Conservation (phyloP, 2,113 vertebrate genomes). For the Ariopsis seemanni region DNA sequence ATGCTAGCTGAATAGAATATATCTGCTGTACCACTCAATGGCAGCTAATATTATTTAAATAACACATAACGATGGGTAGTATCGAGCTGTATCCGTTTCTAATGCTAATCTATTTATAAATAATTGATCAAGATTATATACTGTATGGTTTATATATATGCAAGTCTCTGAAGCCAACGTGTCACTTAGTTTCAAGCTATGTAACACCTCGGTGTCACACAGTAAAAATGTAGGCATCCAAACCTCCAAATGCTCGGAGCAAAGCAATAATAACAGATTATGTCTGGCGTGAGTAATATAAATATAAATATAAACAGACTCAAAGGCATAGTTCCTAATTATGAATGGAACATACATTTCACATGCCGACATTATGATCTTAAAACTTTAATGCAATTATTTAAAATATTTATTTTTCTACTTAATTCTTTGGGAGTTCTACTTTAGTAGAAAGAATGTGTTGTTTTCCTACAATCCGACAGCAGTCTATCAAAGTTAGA, state of each 20-base stretch:
- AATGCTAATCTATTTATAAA: not conserved
- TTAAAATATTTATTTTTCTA: conserved; percentile 18
- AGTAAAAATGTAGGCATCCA: conserved; percentile 2
- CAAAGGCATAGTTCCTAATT: conserved; percentile 21
- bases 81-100: not conserved
- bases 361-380: conserved; percentile 16
- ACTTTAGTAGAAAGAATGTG: not conserved
- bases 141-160: not conserved
- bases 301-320: conserved; percentile 24
- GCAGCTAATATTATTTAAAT: too few relatives aligned
- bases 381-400: conserved; percentile 22
- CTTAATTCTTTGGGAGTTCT: not conserved
- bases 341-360: conserved; percentile 11
- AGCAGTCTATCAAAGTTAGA: conserved; percentile 20
- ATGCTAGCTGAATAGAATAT: too few relatives aligned
- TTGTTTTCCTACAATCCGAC: conserved; percentile 9
- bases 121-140: not conserved
- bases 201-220: conserved; percentile 9
- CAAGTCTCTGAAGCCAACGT: not conserved
- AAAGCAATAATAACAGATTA: conserved; percentile 24
- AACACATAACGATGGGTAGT: not conserved
- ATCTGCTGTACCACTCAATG: too few relatives aligned
- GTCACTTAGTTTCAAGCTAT: conserved; percentile 7
- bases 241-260: conserved; percentile 31
- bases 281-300: not conserved